Evolutionary conservation across 2,888 invertebrate genomes (phyloP), one percentile per base, ranked within the genome.

Genomic region (Leptura quadrifasciata): DNA sequence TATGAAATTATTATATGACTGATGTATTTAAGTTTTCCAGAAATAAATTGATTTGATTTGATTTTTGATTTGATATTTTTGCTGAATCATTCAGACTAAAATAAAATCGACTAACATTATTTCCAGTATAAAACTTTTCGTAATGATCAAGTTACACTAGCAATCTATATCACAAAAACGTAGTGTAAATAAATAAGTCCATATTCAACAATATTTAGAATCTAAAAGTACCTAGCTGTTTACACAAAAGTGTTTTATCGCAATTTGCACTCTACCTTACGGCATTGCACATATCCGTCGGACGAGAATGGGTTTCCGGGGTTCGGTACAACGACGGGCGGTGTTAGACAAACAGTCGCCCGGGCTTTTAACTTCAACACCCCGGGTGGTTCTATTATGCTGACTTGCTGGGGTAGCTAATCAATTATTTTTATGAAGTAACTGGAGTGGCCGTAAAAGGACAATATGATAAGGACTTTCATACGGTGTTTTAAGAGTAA

Each of bases 391-490:
- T 39, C 65, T 54, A 52, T 24, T 65, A 65, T 65, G 52, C 52
- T 65, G 35, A 65, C 52, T 65, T 65, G 65, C 20, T 65, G 52
- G 65, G 27, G 65, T 47, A 52, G 52, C 65, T 65, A 65, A 65
- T 65, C 65, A 65, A 65, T 65, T 65, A 65, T 24, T 65, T 65
- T 65, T 65, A 65, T 65, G 65, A 65, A 65, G 52, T 52, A 52
- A 39, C 35, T 39, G 39, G 20, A 64, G 39, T 39, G 63, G 39
- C 52, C n/a, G 12, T 65, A 65, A 65, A 52, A 65, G 52, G 52
- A 65, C 65, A 47, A 47, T 47, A 20, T 39, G 39, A 20, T 39
- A 12, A 39, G 18, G n/a, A 63, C 63, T 63, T 63, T 63, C 63
- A 20, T 63, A 63, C 35, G 39, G 63, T 63, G 39, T 18, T 60